Evolutionary conservation across 2,888 invertebrate species (phyloP).

Genomic region (Agrochola macilenta): DNA sequence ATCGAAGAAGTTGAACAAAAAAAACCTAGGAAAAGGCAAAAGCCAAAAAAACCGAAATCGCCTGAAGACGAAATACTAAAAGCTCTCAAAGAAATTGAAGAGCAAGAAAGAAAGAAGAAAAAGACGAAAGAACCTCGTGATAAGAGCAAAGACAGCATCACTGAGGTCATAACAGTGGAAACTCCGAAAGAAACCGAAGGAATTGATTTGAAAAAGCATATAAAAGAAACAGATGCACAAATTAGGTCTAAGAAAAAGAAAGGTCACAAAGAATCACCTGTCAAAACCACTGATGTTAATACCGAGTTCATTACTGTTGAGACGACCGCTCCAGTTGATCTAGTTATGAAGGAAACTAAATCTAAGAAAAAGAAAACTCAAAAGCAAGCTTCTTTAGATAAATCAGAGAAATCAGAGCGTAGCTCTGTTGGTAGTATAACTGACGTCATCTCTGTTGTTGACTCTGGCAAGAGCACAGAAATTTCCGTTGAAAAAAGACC

Average conservation of each 20-base stretch:
- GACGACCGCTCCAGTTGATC: constrained; percentile 45
- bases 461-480: constrained; percentile 8
- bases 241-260: constrained; percentile 75
- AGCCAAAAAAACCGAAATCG: constrained; percentile 80
- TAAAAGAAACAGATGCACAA: constrained; percentile 59
- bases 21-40: constrained; percentile 84
- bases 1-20: constrained; percentile 74
- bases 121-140: constrained; percentile 76
- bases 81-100: constrained; percentile 87
- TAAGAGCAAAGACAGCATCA: constrained; percentile 70
- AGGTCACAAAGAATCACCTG: constrained; percentile 65
- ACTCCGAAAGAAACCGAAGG: constrained; percentile 27
- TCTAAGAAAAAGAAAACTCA: constrained; percentile 69
- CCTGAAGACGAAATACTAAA: constrained; percentile 85
- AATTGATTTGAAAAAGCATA: constrained; percentile 36
- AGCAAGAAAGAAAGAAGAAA: constrained; percentile 80
- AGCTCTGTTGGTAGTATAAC: constrained; percentile 33
- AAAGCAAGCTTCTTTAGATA: constrained; percentile 58
- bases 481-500: constrained; percentile 13
- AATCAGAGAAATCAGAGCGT: constrained; percentile 49
- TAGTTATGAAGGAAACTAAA: constrained; percentile 58
- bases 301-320: constrained; percentile 58
- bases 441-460: constrained; percentile 22
- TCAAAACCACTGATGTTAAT: constrained; percentile 52
- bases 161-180: constrained; percentile 49